These are phyloP conservation scores for Apotomis betuletana DNA, from an alignment of 2,888 invertebrate genomes.

Conservation along the genomic window DNA sequence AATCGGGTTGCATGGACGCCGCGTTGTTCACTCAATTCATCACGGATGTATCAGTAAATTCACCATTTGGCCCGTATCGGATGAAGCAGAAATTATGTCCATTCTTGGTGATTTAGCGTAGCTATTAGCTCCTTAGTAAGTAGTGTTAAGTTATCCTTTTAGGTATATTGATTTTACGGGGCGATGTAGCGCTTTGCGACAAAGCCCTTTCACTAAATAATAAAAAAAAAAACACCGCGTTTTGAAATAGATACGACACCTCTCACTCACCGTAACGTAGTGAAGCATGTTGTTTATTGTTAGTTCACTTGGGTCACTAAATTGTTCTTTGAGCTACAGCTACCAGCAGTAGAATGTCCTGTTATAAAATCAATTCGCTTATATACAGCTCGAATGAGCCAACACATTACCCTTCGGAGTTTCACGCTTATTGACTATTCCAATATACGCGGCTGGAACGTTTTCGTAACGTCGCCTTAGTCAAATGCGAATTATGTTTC, in stretches of 20 bases:
- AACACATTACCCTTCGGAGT: conserved; percentile 67
- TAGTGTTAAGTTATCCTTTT: no score
- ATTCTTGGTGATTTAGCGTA: no score
- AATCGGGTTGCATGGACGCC: no score
- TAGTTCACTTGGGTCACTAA: conserved; percentile 42
- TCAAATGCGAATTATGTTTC: conserved; percentile 55
- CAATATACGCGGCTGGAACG: conserved; percentile 40
- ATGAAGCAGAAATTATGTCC: no score
- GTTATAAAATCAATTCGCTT: conserved; percentile 51
- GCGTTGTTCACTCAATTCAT: no score
- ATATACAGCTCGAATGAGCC: conserved; percentile 67
- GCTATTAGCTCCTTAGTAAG: no score
- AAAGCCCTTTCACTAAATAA: no score
- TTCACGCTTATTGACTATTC: conserved; percentile 76
- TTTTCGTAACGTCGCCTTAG: conserved; percentile 68
- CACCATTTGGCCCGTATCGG: no score
- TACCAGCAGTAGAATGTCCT: conserved; percentile 49
- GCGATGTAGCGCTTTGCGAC: no score
- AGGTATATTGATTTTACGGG: no score
- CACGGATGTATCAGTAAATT: no score
- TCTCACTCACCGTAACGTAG: conserved; percentile 65
- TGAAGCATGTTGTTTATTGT: conserved; percentile 61
- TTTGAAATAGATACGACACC: background rate
- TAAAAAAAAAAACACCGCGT: background rate
- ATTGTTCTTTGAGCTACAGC: conserved; percentile 48